Base-by-base conservation (phyloP, 2,888 invertebrate species). In the Diaphora mendica region DNA sequence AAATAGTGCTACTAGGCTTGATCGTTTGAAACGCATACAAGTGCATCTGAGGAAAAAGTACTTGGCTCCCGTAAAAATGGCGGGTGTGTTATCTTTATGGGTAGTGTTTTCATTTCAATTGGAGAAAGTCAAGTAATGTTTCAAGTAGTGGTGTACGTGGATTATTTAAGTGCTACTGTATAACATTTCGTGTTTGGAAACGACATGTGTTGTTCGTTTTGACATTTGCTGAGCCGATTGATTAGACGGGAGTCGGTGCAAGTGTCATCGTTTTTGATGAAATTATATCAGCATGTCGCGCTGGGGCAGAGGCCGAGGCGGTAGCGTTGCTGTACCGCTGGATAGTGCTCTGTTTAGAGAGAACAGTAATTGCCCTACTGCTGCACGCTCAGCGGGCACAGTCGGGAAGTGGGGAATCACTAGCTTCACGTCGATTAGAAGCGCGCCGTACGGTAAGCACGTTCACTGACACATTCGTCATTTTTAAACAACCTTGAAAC, bases 381-480 rank as follows among this genome's bases (percentile, higher is more conserved):
- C 98, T 73, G 98, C 98, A 71, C 97, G 98, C 82, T 98, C 98
- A 48, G 98, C 98, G 82, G 99, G 98, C 80, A 98, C 98, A 51
- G 97, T 99, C 82, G 99, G 99, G 84, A 98, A 98, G 96, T 99
- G 99, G 98, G 99, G 99, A 84, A 98, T 98, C 92, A 98, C 98
- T 88, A 98, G 98, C 80, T 99, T 98, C 93, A 99, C 99, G 39
- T 98, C 98, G 7, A 97, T 98, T 79, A 96, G 99, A 87, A 98
- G 97, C 90, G 96, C 97, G 82, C 97, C 97, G 86, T 97, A 97
- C 93, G 97, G 97, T 97, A 96, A 96, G 93, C 88, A 85, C 79
- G 84, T 86, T 88, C 83, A 83, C 79, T 78, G 74, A 77, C 76
- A 82, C 73, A 79, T 79, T 79, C 77, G 77, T 77, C 77, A 79